Base-by-base conservation (phyloP, 2,797 vertebrate species). In the Sardinella longiceps region DNA sequence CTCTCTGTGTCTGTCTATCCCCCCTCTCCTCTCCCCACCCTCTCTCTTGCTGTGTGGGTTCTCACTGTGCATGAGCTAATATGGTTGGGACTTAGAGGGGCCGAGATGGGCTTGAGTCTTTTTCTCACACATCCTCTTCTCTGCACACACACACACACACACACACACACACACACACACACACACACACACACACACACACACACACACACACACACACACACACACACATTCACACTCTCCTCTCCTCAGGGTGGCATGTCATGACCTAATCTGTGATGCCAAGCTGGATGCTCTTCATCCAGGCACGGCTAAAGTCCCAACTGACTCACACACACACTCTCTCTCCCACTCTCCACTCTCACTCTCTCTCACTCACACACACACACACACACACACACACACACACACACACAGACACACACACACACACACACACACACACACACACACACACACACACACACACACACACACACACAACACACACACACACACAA, bases 1-100 rank as follows among this genome's bases (percentile, higher is more conserved):
- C 7, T 85, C 84, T 85, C 82, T 85, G 77, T 86, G 83, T 66
- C 81, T 83, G 45, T 18, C 12, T 33, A 10, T 37, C 25, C 37
- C 4, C 15, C 20, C 18, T 1, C 25, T 1, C 25, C 25, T 39
- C 15, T 25, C 9, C n/a, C 15, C n/a, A n/a, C n/a, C 6, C 66
- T 53, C 46, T 51, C 15, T 23, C 6, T 3, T 6, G n/a, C 25
- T 30, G 25, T 66, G 60, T 33, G 25, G 1, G 25, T n/a, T 66
- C 11, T 28, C 60, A 30, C 25, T 12, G 60, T 30, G 60, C 7
- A 66, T 66, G 60, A 66, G 60, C 60, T 66, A 66, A 66, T 66
- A 28, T 15, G 28, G 60, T 28, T 66, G 60, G 28, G 60, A 66
- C n/a, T 60, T 60, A 1, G 58, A 60, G 58, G 23, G 25, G 60